These are phyloP conservation scores for Ormyrus nitidulus DNA, from an alignment of 2,888 invertebrate genomes.

Conservation along the genomic window DNA sequence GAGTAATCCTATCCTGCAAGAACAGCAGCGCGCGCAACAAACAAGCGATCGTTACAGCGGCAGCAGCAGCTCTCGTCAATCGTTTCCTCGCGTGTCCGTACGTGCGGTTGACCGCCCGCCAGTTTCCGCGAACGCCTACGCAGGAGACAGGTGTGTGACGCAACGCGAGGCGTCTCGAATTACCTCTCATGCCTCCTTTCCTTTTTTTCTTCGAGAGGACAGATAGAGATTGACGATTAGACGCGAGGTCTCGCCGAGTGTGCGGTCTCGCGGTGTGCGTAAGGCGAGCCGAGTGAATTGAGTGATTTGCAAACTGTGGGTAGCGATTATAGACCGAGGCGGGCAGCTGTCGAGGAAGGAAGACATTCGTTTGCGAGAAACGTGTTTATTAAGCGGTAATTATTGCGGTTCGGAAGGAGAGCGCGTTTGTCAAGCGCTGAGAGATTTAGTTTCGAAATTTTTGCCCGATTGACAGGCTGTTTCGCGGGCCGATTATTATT, in stretches of 20 bases:
- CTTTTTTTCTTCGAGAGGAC: background rate
- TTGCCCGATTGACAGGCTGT: no score
- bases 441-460: no score
- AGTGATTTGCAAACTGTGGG: background rate
- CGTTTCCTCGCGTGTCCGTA: constrained; percentile 14
- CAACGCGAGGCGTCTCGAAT: constrained; percentile 11
- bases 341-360: no score
- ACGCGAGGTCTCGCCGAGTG: background rate
- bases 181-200: background rate
- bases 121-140: background rate
- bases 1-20: no score
- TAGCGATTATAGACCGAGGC: background rate
- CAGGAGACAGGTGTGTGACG: background rate
- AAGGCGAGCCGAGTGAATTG: background rate
- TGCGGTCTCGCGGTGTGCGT: background rate
- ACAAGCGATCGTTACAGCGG: constrained; percentile 7
- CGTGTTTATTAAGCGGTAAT: no score
- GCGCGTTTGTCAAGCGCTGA: no score
- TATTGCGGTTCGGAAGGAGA: no score
- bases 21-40: background rate
- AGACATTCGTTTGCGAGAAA: no score
- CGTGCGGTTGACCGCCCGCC: background rate
- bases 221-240: constrained; percentile 18
- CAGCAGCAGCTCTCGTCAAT: constrained; percentile 14
- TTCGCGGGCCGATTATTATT: no score